Conservation (phyloP, 2,888 invertebrate genomes). For the Amitus sp. region DNA sequence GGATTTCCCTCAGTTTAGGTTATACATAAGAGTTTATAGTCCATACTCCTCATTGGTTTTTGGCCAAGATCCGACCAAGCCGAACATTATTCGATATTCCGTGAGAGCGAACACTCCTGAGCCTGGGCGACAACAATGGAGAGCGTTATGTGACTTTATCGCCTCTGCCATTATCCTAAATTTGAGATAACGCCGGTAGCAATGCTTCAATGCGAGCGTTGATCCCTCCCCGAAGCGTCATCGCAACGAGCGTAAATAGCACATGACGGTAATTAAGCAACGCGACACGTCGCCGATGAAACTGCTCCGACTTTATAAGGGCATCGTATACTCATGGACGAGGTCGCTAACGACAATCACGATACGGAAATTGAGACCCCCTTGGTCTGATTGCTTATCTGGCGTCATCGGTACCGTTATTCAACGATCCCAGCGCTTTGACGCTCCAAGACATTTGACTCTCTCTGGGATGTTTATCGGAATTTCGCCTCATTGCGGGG, state of each 20-base stretch:
- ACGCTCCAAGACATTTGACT: background rate
- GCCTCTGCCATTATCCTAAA: conserved; percentile 33
- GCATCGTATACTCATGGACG: conserved; percentile 25
- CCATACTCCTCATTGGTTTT: no score
- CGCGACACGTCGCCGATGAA: conserved; percentile 31
- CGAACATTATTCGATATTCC: conserved; percentile 34
- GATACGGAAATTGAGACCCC: conserved; percentile 27
- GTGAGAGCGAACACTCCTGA: conserved; percentile 26
- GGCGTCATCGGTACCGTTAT: background rate
- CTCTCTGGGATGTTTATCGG: background rate
- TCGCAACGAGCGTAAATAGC: conserved; percentile 42
- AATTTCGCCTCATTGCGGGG: background rate
- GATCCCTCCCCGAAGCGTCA: conserved; percentile 28
- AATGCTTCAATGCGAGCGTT: conserved; percentile 23
- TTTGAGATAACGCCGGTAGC: conserved; percentile 31
- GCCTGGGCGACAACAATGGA: conserved; percentile 30
- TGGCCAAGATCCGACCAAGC: no score
- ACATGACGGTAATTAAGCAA: conserved; percentile 46
- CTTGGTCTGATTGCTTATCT: background rate
- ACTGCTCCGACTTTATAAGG: conserved; percentile 42
- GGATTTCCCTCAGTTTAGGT: no score
- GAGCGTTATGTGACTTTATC: conserved; percentile 36
- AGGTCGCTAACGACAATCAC: conserved; percentile 45
- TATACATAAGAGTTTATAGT: no score
- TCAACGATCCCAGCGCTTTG: background rate